Base-by-base conservation (phyloP, 64 coral and sea anemone species). In the Catalaphyllia jardinei region DNA sequence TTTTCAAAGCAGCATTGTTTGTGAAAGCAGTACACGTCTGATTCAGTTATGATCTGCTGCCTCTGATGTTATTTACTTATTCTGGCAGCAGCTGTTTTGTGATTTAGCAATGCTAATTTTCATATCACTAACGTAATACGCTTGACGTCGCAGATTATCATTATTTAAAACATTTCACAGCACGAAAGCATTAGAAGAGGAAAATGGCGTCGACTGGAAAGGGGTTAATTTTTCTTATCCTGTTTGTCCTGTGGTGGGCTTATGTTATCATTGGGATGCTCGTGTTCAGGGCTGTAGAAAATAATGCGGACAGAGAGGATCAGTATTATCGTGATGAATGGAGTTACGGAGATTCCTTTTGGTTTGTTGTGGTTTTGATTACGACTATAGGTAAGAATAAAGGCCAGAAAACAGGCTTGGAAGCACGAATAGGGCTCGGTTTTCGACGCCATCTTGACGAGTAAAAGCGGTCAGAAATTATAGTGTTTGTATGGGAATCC, bases 201-300 rank as follows among this genome's bases (percentile, higher is more conserved):
- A 24, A 69, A 69, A 69, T 69, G 65, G 65, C 65, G 25, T 11
- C 38, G 74, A 17, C 51, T 30, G 54, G 79, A 29, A 81, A n/a
- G 59, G 59, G 59, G 4, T 29, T 13, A 10, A 81, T 81, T 9
- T 81, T 81, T 29, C 17, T 81, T 8, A 57, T 39, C 15, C 13
- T 81, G 28, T 33, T 81, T 1, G 29, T 81, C 19, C 59, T 81
- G 59, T 81, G 79, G 79, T 35, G 28, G 4, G 79, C 57, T 31
- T 81, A 81, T 12, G 8, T 84, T 33, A 35, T 75, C 31, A 74
- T 84, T 18, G 89, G 89, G 10, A 84, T 74, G 18, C 75, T 82
- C 29, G 67, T 65, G 4, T 91, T 91, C 30, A 51, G 71, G 38
- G 89, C 79, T 27, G 57, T 75, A 24, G 89, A 91, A 22, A 50